phyloP scores from a whole-genome alignment of 2,113 vertebrate genomes.

The Elgaria multicarinata region DNA sequence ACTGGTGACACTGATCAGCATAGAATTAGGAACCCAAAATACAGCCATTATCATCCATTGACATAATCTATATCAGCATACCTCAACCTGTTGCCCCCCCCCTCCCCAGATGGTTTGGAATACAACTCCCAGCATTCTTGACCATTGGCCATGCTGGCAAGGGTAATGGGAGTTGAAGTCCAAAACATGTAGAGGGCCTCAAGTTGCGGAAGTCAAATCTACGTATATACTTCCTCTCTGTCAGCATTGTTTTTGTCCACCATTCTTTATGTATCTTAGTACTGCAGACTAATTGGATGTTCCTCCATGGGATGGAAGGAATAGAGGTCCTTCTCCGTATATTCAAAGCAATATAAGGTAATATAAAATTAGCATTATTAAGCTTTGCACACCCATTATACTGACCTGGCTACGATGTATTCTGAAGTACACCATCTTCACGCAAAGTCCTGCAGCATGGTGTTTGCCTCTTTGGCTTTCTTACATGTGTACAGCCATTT shows the following conservation, averaged over 20 bases:
- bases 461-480: constrained; percentile 83
- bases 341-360: constrained; percentile 30
- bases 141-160: no score
- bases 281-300: neutral
- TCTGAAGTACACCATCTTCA: constrained; percentile 61
- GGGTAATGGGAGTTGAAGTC: no score
- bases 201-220: neutral
- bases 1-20: neutral
- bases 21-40: neutral
- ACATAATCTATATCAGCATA: no score
- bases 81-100: no score
- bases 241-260: neutral
- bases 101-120: no score
- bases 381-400: constrained; percentile 58
- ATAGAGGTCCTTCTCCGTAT: neutral
- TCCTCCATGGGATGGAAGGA: neutral
- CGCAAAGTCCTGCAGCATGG: constrained; percentile 80
- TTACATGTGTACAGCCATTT: constrained; percentile 96
- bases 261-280: neutral
- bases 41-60: neutral
- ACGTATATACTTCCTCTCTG: neutral
- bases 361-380: neutral
- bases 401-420: neutral
- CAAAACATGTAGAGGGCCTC: no score
- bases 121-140: no score